Base-by-base conservation (phyloP, 1,140 invertebrate genomes). In the Drosophila malerkotliana region DNA sequence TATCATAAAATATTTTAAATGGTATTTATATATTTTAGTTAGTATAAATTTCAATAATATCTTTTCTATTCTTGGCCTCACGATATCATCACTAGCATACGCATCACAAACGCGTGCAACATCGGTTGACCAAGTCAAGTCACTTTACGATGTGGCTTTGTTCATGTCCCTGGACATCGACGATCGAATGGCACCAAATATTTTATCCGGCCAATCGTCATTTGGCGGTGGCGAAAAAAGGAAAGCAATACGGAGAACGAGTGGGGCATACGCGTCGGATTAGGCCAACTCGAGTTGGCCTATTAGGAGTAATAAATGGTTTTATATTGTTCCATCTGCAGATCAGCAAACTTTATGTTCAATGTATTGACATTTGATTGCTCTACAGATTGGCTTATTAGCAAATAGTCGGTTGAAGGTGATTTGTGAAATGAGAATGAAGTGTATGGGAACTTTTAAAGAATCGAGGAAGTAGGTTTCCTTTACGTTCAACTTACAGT, bases 351-450 rank as follows among this genome's bases (percentile, higher is more conserved):
- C 57, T 84, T 85, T 84, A 73, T 68, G 71, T 52, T 48, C 61
- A 24, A 24, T 84, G 77, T 84, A 85, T 84, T 84, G 81, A 84
- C 82, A 81, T 59, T 87, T 81, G 82, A 85, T 87, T 87, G 74
- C 77, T 66, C 44, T 49, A 67, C 82, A 87, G 82, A 85, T 84
- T 80, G 81, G 62, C 81, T 66, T 85, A 85, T 84, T 84, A 85
- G 81, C 66, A 67, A 67, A 55, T 34, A 15, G 61, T 52, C 61
- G n/a, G 28, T 54, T 37, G 49, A 30, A 54, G 48, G 48, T n/a
- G 28, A 8, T 1, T 1, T 14, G 8, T n/a, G 18, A 30, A 58
- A 9, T 18, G 3, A 9, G n/a, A 4, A 28, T 30, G 24, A 39
- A 24, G 14, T 39, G 7, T 32, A 6, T 67, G 59, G 34, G 28